phyloP scores from a whole-genome alignment of 2,888 invertebrate species.

The Zelleria hepariella region DNA sequence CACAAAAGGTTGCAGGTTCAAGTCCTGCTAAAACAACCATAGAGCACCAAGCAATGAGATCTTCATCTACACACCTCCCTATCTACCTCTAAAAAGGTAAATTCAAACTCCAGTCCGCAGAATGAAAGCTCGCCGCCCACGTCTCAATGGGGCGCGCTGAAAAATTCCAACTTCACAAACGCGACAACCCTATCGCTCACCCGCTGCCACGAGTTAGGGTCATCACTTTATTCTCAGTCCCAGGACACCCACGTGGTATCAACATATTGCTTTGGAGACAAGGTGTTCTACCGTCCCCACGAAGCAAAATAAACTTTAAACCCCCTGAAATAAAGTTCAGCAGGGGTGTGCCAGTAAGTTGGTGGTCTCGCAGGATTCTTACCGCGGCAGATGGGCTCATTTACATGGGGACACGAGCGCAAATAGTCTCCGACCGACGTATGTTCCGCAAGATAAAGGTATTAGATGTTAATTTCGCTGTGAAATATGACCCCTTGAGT shows the following conservation, averaged over 20 bases:
- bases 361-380: conserved; percentile 9
- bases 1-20: no score
- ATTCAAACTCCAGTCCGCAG: background rate
- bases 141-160: background rate
- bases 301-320: background rate
- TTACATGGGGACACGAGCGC: conserved; percentile 44
- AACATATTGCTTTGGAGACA: conserved; percentile 1
- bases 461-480: background rate
- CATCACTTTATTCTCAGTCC: conserved; percentile 35
- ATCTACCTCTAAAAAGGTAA: background rate
- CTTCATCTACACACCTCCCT: background rate
- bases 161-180: conserved; percentile 19
- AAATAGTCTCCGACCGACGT: conserved; percentile 27
- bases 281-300: background rate
- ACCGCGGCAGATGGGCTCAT: conserved; percentile 41
- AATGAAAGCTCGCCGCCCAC: background rate
- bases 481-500: background rate
- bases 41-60: no score
- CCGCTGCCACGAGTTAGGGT: conserved; percentile 29
- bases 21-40: no score
- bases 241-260: conserved; percentile 35
- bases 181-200: conserved; percentile 37
- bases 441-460: background rate
- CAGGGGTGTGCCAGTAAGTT: conserved; percentile 11
- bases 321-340: background rate